Evolutionary conservation across 2,113 vertebrate species (phyloP).

Genomic region (Rhinolophus ferrumequinum): DNA sequence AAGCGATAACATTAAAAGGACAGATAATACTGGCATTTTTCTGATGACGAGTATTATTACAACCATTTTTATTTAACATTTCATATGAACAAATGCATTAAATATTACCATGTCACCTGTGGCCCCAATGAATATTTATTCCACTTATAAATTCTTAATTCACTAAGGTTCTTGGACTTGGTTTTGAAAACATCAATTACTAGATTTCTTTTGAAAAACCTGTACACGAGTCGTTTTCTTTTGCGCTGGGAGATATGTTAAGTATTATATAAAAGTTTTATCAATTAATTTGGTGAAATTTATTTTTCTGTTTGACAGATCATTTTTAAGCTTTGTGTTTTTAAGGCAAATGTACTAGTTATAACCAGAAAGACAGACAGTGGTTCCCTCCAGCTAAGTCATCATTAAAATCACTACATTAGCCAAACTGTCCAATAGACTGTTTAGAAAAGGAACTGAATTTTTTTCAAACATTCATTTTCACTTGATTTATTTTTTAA

Average conservation of each 20-base stretch:
- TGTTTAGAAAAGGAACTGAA: neutral
- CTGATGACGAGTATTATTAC: constrained; percentile 26
- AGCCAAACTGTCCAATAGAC: neutral
- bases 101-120: neutral
- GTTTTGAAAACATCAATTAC: neutral
- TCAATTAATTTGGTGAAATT: constrained; percentile 27
- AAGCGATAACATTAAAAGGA: neutral
- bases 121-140: neutral
- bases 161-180: neutral
- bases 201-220: neutral
- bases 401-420: neutral
- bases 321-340: neutral
- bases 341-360: constrained; percentile 4
- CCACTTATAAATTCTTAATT: neutral
- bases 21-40: constrained; percentile 37
- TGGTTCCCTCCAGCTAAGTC: neutral
- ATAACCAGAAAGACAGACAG: neutral
- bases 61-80: constrained; percentile 42
- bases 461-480: constrained; percentile 6
- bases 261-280: neutral
- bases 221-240: neutral
- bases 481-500: neutral
- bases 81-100: constrained; percentile 13
- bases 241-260: neutral
- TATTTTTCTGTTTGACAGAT: neutral